phyloP scores from a whole-genome alignment of 2,113 vertebrate species.

The Calyptomena viridis region DNA sequence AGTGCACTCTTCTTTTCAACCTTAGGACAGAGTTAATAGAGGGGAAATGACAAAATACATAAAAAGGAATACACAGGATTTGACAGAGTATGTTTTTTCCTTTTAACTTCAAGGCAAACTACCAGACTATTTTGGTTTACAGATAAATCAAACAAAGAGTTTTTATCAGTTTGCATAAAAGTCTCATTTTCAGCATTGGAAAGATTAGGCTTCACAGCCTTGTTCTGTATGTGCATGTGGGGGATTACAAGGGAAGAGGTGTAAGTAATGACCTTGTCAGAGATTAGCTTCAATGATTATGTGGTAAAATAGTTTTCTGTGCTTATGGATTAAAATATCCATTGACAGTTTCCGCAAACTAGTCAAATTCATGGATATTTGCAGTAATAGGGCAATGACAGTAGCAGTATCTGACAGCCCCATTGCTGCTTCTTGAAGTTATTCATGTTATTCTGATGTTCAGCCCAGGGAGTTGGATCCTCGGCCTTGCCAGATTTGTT shows the following conservation, averaged over 20 bases:
- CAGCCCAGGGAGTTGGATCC: accelerated
- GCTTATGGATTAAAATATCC: conserved; percentile 11
- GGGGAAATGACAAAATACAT: conserved; percentile 67
- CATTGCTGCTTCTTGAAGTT: background rate
- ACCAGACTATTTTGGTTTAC: conserved; percentile 56
- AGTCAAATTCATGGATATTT: background rate
- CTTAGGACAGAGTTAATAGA: conserved; percentile 69
- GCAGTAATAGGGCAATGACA: background rate
- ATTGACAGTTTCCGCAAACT: background rate
- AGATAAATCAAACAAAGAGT: conserved; percentile 37
- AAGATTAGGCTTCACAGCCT: conserved; percentile 25
- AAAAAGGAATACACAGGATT: conserved; percentile 47
- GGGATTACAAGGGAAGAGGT: background rate
- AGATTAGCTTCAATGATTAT: background rate
- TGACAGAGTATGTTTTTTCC: conserved; percentile 43
- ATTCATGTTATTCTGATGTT: background rate
- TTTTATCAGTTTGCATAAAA: conserved; percentile 62
- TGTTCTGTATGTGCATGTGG: background rate
- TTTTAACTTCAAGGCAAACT: conserved; percentile 59
- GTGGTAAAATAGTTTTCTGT: background rate
- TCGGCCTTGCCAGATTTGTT: background rate
- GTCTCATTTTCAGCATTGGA: conserved; percentile 1
- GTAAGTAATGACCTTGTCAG: conserved; percentile 19
- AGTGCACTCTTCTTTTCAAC: conserved; percentile 51
- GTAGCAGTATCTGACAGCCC: background rate